These are phyloP conservation scores for Macrobrachium nipponense DNA, from an alignment of 1,140 invertebrate genomes.

Conservation along the genomic window DNA sequence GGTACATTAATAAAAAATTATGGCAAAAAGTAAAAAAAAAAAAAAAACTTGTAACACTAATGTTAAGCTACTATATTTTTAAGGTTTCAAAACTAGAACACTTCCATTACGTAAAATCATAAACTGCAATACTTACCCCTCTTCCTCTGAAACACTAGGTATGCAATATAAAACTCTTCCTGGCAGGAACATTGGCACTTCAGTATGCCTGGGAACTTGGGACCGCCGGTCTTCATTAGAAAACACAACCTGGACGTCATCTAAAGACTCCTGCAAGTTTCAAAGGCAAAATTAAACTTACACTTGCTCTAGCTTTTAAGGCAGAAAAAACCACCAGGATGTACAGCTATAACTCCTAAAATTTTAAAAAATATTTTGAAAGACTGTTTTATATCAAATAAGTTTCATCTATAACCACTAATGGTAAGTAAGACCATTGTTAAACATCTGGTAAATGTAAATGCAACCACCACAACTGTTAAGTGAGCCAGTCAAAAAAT, in stretches of 20 bases:
- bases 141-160: conserved; percentile 42
- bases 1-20: too few relatives aligned
- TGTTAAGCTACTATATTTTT: too few relatives aligned
- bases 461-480: too few relatives aligned
- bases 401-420: not conserved
- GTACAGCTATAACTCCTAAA: too few relatives aligned
- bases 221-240: conserved; percentile 28
- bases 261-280: conserved; percentile 46
- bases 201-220: conserved; percentile 54
- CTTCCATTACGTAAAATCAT: not conserved
- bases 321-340: too few relatives aligned
- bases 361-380: too few relatives aligned
- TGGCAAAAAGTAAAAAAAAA: too few relatives aligned
- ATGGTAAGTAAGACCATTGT: not conserved
- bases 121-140: conserved; percentile 10
- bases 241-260: conserved; percentile 46
- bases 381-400: too few relatives aligned
- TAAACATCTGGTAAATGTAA: not conserved
- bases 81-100: too few relatives aligned
- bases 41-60: too few relatives aligned
- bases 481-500: too few relatives aligned
- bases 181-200: conserved; percentile 49
- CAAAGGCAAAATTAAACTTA: not conserved
- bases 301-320: too few relatives aligned
- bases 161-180: conserved; percentile 56